phyloP scores from a whole-genome alignment of 1,140 invertebrate species.

The Zeugodacus cucurbitae region DNA sequence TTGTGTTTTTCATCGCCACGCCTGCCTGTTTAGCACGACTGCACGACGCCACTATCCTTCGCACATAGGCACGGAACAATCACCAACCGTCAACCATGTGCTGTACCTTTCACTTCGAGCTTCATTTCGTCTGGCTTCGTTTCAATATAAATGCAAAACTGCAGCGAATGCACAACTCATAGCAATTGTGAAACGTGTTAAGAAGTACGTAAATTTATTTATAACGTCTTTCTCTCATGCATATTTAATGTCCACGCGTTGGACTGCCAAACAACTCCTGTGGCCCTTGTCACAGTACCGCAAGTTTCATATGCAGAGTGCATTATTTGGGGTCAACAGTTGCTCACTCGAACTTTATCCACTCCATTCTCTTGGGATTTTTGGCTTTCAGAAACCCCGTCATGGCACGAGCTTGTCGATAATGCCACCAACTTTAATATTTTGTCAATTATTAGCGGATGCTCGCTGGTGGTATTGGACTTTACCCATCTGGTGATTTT shows the following conservation, averaged over 20 bases:
- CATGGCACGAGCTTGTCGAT: neutral
- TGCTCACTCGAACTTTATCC: too few relatives aligned
- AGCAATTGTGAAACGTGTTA: neutral
- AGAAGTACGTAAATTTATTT: constrained; percentile 44
- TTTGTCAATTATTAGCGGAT: neutral
- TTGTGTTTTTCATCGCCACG: neutral
- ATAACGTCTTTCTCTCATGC: constrained; percentile 58
- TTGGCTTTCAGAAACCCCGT: too few relatives aligned
- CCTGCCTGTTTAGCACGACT: neutral
- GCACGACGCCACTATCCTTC: neutral
- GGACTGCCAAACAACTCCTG: neutral
- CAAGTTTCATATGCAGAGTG: neutral
- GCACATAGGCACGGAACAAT: neutral
- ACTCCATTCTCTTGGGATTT: too few relatives aligned
- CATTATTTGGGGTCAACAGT: too few relatives aligned
- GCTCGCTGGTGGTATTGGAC: too few relatives aligned
- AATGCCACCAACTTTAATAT: neutral
- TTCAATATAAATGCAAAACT: constrained; percentile 6
- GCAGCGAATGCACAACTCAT: neutral
- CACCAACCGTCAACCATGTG: neutral
- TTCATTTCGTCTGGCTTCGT: neutral
- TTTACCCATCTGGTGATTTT: too few relatives aligned
- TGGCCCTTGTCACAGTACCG: neutral
- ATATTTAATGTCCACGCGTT: constrained; percentile 64
- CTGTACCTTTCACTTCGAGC: neutral